Conservation (phyloP, 1,140 invertebrate species). For the Scylla paramamosain region DNA sequence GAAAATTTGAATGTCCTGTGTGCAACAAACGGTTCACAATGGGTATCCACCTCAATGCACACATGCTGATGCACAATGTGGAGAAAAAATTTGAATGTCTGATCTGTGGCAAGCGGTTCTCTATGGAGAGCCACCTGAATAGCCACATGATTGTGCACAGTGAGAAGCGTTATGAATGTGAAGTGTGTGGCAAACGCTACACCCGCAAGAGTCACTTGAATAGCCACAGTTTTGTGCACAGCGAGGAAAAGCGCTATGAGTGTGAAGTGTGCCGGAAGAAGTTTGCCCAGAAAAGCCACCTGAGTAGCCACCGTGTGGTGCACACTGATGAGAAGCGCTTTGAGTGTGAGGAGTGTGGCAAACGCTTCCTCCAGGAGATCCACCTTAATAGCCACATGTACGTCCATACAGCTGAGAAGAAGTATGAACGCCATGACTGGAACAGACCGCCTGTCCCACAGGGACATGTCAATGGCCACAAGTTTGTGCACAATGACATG, state of each 20-base stretch:
- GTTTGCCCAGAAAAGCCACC: slow-evolving; percentile 79
- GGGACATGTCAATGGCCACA: slow-evolving; percentile 64
- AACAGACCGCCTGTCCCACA: slow-evolving; percentile 56
- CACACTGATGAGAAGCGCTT: slow-evolving; percentile 69
- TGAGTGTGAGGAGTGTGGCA: slow-evolving; percentile 60
- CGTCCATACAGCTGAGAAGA: slow-evolving; percentile 66
- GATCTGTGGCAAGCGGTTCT: slow-evolving; percentile 78
- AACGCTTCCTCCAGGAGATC: slow-evolving; percentile 60
- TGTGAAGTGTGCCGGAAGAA: slow-evolving; percentile 79
- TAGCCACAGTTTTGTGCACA: slow-evolving; percentile 79
- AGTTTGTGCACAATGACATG: slow-evolving; percentile 63
- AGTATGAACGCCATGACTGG: slow-evolving; percentile 67
- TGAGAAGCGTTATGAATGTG: slow-evolving; percentile 78
- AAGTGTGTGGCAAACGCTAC: slow-evolving; percentile 79
- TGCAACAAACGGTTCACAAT: slow-evolving; percentile 64
- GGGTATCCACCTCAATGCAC: slow-evolving; percentile 67
- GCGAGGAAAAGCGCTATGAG: slow-evolving; percentile 78
- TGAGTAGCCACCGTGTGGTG: slow-evolving; percentile 75
- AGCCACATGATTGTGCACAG: slow-evolving; percentile 80
- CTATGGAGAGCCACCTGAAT: slow-evolving; percentile 67
- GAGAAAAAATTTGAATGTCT: slow-evolving; percentile 65
- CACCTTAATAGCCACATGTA: slow-evolving; percentile 66
- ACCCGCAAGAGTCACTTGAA: slow-evolving; percentile 79
- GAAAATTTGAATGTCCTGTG: slow-evolving; percentile 56
- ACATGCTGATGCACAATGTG: slow-evolving; percentile 61